phyloP scores from a whole-genome alignment of 2,113 vertebrate genomes.

The Silurus meridionalis region DNA sequence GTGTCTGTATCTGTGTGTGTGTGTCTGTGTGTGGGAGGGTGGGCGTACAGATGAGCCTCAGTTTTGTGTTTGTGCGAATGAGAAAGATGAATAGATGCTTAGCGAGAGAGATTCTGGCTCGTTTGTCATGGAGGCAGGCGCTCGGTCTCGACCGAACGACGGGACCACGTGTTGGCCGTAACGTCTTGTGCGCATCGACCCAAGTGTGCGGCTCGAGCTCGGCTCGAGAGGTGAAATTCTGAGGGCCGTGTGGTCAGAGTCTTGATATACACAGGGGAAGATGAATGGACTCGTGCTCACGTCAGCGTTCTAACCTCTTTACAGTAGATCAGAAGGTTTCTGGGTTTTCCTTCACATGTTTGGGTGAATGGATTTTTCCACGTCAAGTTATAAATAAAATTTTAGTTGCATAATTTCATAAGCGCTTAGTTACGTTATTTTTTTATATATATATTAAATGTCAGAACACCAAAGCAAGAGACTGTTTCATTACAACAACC shows the following conservation, averaged over 20 bases:
- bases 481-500: background rate
- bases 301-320: no score
- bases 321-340: no score
- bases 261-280: no score
- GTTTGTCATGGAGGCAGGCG: background rate
- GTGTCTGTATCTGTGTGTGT: conserved; percentile 20
- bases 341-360: no score
- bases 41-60: background rate
- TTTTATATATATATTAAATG: no score
- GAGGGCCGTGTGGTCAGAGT: no score
- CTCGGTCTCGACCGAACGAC: background rate
- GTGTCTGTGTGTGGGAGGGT: background rate
- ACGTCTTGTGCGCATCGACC: background rate
- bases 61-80: background rate
- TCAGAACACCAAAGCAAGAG: background rate
- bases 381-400: no score
- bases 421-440: no score
- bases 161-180: background rate
- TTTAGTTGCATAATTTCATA: no score
- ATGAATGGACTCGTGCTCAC: no score
- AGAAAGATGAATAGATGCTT: conserved; percentile 7
- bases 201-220: background rate
- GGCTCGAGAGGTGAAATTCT: no score
- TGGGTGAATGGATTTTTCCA: no score
- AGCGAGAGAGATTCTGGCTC: background rate